Conservation (phyloP, 2,797 vertebrate genomes). For the Nannoperca obscura region DNA sequence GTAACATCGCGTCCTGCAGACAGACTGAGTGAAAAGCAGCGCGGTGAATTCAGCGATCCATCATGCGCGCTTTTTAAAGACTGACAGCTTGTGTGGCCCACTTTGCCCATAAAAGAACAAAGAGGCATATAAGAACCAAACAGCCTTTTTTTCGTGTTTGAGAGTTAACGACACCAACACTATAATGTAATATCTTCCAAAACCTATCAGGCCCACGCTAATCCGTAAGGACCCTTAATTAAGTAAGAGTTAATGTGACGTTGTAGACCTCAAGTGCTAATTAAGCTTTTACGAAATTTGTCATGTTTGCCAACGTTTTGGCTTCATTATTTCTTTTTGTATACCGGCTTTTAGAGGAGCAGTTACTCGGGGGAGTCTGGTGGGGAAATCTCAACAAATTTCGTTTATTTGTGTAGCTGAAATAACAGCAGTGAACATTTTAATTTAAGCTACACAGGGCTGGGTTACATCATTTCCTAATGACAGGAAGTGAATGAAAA, state of each 20-base stretch:
- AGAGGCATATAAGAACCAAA: constrained; percentile 65
- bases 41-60: constrained; percentile 74
- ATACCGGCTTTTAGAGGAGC: neutral
- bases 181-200: constrained; percentile 48
- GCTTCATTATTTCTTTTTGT: constrained; percentile 10
- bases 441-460: neutral
- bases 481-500: neutral
- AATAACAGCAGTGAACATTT: constrained; percentile 16
- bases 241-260: constrained; percentile 47
- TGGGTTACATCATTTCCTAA: neutral
- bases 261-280: constrained; percentile 50
- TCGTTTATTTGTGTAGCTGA: constrained; percentile 35
- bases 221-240: constrained; percentile 44
- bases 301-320: constrained; percentile 3
- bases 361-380: constrained; percentile 16
- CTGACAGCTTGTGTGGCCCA: constrained; percentile 78
- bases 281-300: constrained; percentile 39
- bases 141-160: constrained; percentile 26
- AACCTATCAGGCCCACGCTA: constrained; percentile 42
- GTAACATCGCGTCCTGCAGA: constrained; percentile 30
- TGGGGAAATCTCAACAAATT: constrained; percentile 21
- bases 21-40: constrained; percentile 42
- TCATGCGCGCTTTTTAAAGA: constrained; percentile 74
- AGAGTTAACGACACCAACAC: constrained; percentile 37
- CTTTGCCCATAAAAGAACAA: constrained; percentile 76